Base-by-base conservation (phyloP, 2,888 invertebrate species). In the Dasypolia templi region DNA sequence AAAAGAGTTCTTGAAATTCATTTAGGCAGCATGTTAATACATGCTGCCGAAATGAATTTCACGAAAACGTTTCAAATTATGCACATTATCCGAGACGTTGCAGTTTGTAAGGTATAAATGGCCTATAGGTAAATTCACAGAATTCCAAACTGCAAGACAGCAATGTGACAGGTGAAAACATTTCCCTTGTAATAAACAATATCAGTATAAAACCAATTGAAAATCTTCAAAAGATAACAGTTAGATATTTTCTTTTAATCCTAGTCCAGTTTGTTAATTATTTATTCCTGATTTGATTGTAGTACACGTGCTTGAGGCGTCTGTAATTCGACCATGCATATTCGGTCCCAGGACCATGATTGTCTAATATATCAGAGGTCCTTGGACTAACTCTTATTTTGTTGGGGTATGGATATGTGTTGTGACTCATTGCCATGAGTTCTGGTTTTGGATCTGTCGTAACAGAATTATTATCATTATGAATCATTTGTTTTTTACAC, bases 261-360 rank as follows among this genome's bases (percentile, higher is more conserved):
- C 4, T 6, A 55, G 12, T 26, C 1, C n/a, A 42, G 19, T 32
- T 35, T 42, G 12, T 55, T n/a, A 12, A 26, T 75, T 29, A 74
- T 76, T 65, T 49, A 26, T 51, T 77, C n/a, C 29, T 44, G 44
- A 68, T 44, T 29, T 53, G 7, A 61, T 61, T 73, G 9, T 53
- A 26, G 2, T 7, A 49, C 17, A 51, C 17, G 3, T 5, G 62
- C 17, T 75, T 61, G 0, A 5, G 26, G 17, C 5, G 26, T 17
- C n/a, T 9, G 46, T 12, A 39, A 9, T n/a, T n/a, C n/a, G n/a
- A n/a, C n/a, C n/a, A n/a, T n/a, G n/a, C n/a, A n/a, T n/a, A n/a
- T n/a, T n/a, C n/a, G n/a, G n/a, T n/a, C n/a, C n/a, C n/a, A n/a
- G n/a, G n/a, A n/a, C n/a, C n/a, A n/a, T n/a, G n/a, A n/a, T n/a